Base-by-base conservation (phyloP, 2,797 vertebrate species). In the Intellagama lesueurii region DNA sequence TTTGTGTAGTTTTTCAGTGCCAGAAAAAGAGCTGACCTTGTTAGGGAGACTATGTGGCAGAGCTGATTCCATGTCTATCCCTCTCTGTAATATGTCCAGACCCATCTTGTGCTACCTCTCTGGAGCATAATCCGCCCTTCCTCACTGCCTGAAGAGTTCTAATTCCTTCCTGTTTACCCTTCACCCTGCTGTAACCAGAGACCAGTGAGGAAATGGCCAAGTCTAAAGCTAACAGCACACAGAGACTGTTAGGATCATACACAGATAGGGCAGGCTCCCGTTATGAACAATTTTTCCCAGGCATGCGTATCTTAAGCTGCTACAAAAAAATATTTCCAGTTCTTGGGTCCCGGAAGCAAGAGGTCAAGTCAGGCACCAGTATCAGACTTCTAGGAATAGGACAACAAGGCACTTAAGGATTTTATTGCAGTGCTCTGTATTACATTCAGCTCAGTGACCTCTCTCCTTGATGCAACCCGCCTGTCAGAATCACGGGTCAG, bases 91-190 rank as follows among this genome's bases (percentile, higher is more conserved):
- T 4, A 47, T 14, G 44, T 24, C 14, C 35, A 9, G n/a, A 44
- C 30, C n/a, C 68, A 52, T 49, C 64, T 47, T 1, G 89, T 6
- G 0, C 1, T 19, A 86, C 88, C 91, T 86, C 89, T 87, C 17
- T 12, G 85, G 86, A 89, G 78, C 87, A 92, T 90, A 87, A 0
- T 87, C 90, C 92, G 89, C 92, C 85, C 90, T 93, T 78, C 81
- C 5, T 73, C 88, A 90, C 91, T 88, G 91, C 81, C 92, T 92
- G 88, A 76, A 82, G 94, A 3, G 0, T 75, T 91, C 89, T 95
- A 30, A 93, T 93, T 92, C 93, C 91, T 94, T 94, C 95, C 44
- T 52, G 92, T 93, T 77, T 92, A 94, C 93, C 93, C 86, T 76
- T 82, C 70, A 77, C 68, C 89, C 35, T n/a, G n/a, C 40, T 70